Percentiles rank a stretch among this genome's conserved stretches.
These are phyloP conservation scores for Sycobia sp. DNA, from an alignment of 1,140 invertebrate genomes.

Conservation along the genomic window DNA sequence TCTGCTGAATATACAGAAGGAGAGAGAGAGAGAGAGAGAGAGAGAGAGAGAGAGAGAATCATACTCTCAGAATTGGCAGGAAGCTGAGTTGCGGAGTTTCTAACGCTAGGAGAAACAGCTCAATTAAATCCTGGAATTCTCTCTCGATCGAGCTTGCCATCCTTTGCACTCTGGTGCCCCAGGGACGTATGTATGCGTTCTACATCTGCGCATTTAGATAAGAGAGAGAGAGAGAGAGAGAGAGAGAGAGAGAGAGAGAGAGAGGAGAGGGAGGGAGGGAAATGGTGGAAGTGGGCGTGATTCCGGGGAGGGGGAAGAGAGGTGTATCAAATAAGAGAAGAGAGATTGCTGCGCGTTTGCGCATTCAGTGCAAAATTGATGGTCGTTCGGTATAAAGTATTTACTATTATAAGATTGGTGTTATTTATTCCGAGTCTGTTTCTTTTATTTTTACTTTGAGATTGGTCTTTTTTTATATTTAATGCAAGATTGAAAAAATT, in stretches of 20 bases:
- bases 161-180: no score
- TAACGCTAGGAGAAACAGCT: constrained; percentile 8
- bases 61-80: not conserved
- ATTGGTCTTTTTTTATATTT: not conserved
- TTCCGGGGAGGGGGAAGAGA: not conserved
- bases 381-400: constrained; percentile 20
- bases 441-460: constrained; percentile 5
- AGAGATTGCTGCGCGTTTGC: constrained; percentile 17
- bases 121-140: constrained; percentile 28
- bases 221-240: not conserved
- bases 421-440: constrained; percentile 3
- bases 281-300: not conserved
- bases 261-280: not conserved
- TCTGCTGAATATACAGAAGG: not conserved
- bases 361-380: constrained; percentile 27
- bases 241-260: not conserved
- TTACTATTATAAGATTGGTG: constrained; percentile 18
- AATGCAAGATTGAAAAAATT: no score
- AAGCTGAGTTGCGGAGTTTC: not conserved
- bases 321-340: no score
- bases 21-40: not conserved
- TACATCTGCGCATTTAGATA: not conserved
- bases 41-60: not conserved
- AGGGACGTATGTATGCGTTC: no score
- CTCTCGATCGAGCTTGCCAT: not conserved